These are phyloP conservation scores for Limnephilus marmoratus DNA, from an alignment of 2,888 invertebrate species.

Conservation along the genomic window DNA sequence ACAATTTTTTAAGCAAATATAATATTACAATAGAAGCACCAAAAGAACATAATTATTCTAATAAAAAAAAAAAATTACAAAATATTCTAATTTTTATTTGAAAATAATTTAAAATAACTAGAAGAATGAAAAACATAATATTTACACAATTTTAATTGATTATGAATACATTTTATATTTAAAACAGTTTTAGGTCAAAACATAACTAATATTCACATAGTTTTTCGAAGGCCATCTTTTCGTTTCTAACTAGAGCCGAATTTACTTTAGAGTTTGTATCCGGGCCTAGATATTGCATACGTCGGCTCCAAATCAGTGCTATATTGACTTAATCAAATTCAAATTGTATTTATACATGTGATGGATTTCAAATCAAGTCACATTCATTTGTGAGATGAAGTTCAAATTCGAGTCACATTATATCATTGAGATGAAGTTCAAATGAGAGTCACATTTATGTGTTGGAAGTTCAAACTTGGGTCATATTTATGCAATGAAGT, in stretches of 20 bases:
- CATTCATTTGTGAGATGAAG: no score
- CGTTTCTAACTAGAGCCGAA: neutral
- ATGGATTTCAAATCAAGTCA: no score
- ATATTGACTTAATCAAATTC: no score
- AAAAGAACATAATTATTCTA: neutral
- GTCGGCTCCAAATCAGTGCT: neutral
- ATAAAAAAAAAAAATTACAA: neutral
- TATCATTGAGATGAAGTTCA: no score
- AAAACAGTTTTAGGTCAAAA: neutral
- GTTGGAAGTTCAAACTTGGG: no score
- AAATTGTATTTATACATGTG: no score
- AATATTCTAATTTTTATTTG: neutral
- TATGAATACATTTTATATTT: neutral
- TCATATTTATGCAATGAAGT: no score
- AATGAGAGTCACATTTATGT: no score
- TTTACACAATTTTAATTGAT: neutral
- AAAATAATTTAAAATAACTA: neutral
- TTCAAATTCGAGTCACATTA: no score
- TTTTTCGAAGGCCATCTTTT: neutral
- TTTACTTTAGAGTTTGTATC: neutral
- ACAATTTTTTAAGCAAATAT: neutral
- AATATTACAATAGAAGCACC: neutral
- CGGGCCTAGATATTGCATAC: neutral
- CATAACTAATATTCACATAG: neutral
- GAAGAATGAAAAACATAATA: neutral